These are phyloP conservation scores for Falcaria lacertinaria DNA, from an alignment of 2,888 invertebrate genomes.

Conservation along the genomic window DNA sequence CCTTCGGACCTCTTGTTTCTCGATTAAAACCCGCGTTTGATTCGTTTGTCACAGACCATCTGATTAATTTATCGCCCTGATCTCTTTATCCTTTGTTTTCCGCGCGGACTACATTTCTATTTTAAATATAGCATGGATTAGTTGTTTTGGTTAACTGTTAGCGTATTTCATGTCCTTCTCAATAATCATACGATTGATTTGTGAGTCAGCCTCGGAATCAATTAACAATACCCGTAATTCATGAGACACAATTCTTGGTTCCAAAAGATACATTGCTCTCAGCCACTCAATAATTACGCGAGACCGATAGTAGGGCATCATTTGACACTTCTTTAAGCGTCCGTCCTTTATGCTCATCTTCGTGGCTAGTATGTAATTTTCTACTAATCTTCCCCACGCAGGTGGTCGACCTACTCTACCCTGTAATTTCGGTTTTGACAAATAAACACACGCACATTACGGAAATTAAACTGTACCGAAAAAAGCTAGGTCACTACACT, in stretches of 20 bases:
- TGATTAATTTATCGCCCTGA: background rate
- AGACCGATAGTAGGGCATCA: background rate
- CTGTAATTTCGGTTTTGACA: constrained; percentile 36
- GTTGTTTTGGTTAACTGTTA: no score
- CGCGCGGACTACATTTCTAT: background rate
- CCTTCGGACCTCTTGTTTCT: constrained; percentile 15
- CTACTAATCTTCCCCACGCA: constrained; percentile 29
- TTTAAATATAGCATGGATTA: no score
- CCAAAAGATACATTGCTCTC: no score
- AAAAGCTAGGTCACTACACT: constrained; percentile 11
- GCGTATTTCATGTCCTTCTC: no score
- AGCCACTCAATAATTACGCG: no score
- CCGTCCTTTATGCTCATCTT: background rate
- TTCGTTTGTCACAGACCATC: background rate
- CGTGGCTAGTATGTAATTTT: constrained; percentile 22
- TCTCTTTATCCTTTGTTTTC: background rate
- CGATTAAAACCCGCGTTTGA: constrained; percentile 3
- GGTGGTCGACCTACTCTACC: constrained; percentile 31
- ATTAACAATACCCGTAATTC: no score
- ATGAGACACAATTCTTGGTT: no score
- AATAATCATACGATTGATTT: no score
- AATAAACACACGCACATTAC: constrained; percentile 24
- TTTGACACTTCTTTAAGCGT: background rate
- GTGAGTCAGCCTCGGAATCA: no score
- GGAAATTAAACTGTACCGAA: constrained; percentile 1